Base-by-base conservation (phyloP, 2,113 vertebrate genomes). In the Meleagris gallopavo region DNA sequence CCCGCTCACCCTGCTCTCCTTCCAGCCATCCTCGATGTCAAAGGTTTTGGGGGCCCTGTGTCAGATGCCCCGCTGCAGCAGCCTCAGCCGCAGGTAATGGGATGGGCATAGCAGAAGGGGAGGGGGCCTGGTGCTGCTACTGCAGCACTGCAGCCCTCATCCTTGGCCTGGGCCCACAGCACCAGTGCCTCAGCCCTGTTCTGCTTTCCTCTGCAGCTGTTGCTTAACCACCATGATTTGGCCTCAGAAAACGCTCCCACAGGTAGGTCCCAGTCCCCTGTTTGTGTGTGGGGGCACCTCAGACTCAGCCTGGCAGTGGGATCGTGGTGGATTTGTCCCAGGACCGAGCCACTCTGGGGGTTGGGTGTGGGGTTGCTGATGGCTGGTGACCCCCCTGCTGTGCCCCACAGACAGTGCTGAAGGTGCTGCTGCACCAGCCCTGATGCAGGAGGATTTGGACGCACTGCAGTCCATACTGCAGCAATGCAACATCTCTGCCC, bases 231-330 rank as follows among this genome's bases (percentile, higher is more conserved):
- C 12, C 36, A 36, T 36, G 66, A 65, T 0, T 3, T 13, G 24
- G 64, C 58, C 36, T 16, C 82, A 40, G 78, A 43, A 72, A n/a
- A 13, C 0, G 0, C 17, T 7, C 22, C 27, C 27, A 4, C n/a
- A 76, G 89, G 94, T 92, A 79, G 40, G 38, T 2, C 1, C 48
- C 17, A 14, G 17, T 52, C 22, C 11, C 11, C 32, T 11, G 0
- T 2, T 50, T 14, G 11, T 6, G 1, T 0, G 3, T 32, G 2
- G 2, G 6, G 2, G 2, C 11, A 72, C 6, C 5, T 46, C 1
- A 1, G 48, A 34, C 29, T 76, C 34, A 64, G 21, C 22, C 4
- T 1, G 24, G 57, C 11, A 1, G 22, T 50, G 10, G 60, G 22
- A 15, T 29, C 10, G 27, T 25, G 24, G 24, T 38, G 34, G 15